phyloP scores from a whole-genome alignment of 2,113 vertebrate genomes.

The Paracanthobrama guichenoti region DNA sequence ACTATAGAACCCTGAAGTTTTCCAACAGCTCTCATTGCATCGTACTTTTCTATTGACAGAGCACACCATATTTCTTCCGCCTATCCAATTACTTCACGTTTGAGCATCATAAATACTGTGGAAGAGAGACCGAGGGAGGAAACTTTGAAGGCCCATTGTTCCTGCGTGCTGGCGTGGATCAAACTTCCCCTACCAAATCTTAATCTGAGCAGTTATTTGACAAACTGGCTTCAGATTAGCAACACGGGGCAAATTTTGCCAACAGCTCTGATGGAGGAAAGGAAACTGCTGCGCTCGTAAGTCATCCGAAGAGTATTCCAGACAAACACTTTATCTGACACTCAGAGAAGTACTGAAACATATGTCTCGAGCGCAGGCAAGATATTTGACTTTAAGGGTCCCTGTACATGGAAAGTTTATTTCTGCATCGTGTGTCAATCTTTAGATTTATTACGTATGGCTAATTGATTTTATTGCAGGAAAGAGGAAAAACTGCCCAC shows the following conservation, averaged over 20 bases:
- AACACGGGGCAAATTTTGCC: slow-evolving; percentile 21
- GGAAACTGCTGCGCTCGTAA: slow-evolving; percentile 30
- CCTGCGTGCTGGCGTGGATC: slow-evolving; percentile 17
- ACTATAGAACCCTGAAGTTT: slow-evolving; percentile 32
- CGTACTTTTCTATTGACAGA: not conserved
- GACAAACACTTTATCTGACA: slow-evolving; percentile 13
- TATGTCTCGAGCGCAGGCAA: slow-evolving; percentile 30
- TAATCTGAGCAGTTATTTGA: slow-evolving; percentile 36
- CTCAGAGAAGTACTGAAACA: slow-evolving; percentile 33
- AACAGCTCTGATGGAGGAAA: slow-evolving; percentile 19
- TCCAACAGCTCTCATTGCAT: slow-evolving; percentile 34
- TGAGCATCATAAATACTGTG: slow-evolving; percentile 36
- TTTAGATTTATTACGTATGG: slow-evolving; percentile 58
- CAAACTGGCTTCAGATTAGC: slow-evolving; percentile 41
- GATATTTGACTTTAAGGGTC: slow-evolving; percentile 37
- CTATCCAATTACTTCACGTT: slow-evolving; percentile 48
- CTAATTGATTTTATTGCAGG: slow-evolving; percentile 62
- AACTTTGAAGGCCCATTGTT: slow-evolving; percentile 34
- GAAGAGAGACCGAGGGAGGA: slow-evolving; percentile 42
- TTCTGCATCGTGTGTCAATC: slow-evolving; percentile 44
- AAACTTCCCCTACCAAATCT: slow-evolving; percentile 18
- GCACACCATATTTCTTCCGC: slow-evolving; percentile 29
- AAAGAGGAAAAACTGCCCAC: slow-evolving; percentile 51
- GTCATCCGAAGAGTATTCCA: slow-evolving; percentile 28
- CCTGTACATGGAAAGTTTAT: slow-evolving; percentile 37